Base-by-base conservation (phyloP, 1,140 invertebrate species). In the Brachionus rubens region DNA sequence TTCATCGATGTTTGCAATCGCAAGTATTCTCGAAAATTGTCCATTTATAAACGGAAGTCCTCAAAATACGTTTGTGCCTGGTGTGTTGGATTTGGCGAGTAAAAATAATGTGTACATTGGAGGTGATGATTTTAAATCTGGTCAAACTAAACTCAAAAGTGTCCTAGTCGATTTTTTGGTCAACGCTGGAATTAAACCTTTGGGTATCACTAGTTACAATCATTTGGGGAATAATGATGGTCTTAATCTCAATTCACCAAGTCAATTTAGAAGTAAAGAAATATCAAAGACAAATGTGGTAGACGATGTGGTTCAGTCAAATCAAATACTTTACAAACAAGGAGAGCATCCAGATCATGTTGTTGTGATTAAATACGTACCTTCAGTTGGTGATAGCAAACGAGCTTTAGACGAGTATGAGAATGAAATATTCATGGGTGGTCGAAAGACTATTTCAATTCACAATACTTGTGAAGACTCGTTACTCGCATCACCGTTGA, bases 391-490 rank as follows among this genome's bases (percentile, higher is more conserved):
- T 59, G 95, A 77, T 33, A 50, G 41, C 62, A 98, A 98, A 82
- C 88, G 94, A 36, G 95, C 95, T 0, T 91, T 98, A 91, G 95
- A 98, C 83, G 95, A 98, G 82, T 98, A 98, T 85, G 92, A 90
- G 2, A 96, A 92, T 1, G 92, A 96, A 86, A 92, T 98, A 77
- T 91, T 96, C 87, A 88, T 97, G 85, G 93, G 93, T 75, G 95
- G 95, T 36, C 88, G 89, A 76, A 96, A 96, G 83, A 98, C 95
- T 0, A 87, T 98, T 16, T 92, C 91, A 0, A 89, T 97, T 14
- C 94, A 98, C 84, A 98, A 98, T 85, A 97, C 94, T 0, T 98
- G 95, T 81, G 95, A 98, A 85, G 95, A 98, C 85, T 98, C 95
- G 0, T 87, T 98, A 4, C 85, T 98, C 43, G 95, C 95, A 0